These are phyloP conservation scores for Apodemia duryi DNA, from an alignment of 2,888 invertebrate genomes.

Conservation along the genomic window DNA sequence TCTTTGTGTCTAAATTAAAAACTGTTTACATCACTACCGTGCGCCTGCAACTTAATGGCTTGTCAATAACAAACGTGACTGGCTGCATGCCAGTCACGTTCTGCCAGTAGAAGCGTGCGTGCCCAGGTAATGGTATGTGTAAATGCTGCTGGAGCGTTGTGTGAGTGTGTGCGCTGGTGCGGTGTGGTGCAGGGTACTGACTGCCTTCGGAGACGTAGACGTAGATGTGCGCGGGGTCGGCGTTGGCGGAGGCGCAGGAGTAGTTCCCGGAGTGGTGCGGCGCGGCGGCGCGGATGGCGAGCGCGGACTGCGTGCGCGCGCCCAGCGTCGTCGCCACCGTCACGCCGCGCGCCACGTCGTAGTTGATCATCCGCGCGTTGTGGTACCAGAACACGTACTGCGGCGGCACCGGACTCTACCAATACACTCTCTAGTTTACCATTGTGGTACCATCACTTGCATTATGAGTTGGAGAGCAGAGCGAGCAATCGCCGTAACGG, in stretches of 20 bases:
- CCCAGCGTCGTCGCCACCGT: constrained; percentile 91
- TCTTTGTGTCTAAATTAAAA: too few species aligned
- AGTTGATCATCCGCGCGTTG: constrained; percentile 96
- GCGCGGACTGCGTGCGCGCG: constrained; percentile 90
- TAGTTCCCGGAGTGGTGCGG: constrained; percentile 92
- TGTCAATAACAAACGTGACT: background rate
- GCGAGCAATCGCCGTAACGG: too few species aligned
- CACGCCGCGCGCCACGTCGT: constrained; percentile 90
- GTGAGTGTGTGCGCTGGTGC: background rate
- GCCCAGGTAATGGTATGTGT: background rate
- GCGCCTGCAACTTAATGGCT: background rate
- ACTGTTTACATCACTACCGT: background rate
- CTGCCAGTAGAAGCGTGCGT: too few species aligned
- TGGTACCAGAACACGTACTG: constrained; percentile 98
- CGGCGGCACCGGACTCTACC: constrained; percentile 93
- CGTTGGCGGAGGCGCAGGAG: constrained; percentile 93
- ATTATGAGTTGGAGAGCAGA: too few species aligned
- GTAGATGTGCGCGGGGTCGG: constrained; percentile 92
- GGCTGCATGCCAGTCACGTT: too few species aligned
- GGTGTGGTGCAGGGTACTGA: constrained; percentile 38
- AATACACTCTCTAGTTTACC: background rate
- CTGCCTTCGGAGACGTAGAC: constrained; percentile 95
- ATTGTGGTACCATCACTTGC: too few species aligned
- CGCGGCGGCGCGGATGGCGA: constrained; percentile 87
- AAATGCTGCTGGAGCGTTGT: too few species aligned